phyloP scores from a whole-genome alignment of 2,797 vertebrate species.

The Saxicola maurus region DNA sequence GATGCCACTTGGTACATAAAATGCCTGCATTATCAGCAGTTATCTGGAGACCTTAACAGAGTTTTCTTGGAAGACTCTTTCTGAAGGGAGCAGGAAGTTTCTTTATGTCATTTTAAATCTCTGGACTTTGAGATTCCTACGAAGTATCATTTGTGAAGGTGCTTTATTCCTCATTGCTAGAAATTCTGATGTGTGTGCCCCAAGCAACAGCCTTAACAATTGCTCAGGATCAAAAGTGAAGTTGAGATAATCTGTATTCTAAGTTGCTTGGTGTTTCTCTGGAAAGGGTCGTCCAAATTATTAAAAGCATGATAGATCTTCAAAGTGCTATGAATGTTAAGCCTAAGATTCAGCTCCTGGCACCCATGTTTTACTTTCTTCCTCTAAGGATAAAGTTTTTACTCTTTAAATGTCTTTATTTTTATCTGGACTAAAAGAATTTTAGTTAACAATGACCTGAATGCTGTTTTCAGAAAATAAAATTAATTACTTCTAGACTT shows the following conservation, averaged over 20 bases:
- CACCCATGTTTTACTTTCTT: not conserved
- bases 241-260: accelerated
- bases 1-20: not conserved
- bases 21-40: not conserved
- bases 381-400: not conserved
- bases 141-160: not conserved
- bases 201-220: not conserved
- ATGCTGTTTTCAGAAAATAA: not conserved
- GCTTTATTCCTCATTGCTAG: not conserved
- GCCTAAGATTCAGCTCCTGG: not conserved
- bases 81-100: not conserved
- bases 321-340: not conserved
- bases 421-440: not conserved
- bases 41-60: not conserved
- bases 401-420: not conserved
- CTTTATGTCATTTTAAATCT: not conserved
- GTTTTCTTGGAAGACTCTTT: not conserved
- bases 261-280: not conserved
- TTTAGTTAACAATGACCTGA: not conserved
- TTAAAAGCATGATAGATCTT: not conserved
- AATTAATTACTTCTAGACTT: not conserved
- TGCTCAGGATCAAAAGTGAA: not conserved
- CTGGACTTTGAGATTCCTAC: not conserved
- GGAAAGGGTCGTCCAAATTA: not conserved
- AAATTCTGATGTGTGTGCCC: not conserved